Evolutionary conservation across 2,888 invertebrate species (phyloP).

Genomic region (Julus scanicus): DNA sequence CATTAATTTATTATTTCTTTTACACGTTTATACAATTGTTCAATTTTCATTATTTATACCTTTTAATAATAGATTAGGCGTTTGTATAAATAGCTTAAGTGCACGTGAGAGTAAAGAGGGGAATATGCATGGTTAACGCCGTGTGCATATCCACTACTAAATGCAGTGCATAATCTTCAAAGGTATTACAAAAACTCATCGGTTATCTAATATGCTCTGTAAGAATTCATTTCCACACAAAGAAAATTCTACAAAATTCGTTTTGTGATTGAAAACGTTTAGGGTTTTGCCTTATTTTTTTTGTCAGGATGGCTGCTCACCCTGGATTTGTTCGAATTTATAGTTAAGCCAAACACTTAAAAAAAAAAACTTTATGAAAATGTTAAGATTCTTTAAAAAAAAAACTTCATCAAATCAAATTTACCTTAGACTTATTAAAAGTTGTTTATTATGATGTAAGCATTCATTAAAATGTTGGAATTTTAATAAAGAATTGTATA

Average conservation of each 20-base stretch:
- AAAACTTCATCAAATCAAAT: neutral
- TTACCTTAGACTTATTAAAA: too few species aligned
- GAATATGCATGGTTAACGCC: neutral
- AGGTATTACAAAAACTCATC: neutral
- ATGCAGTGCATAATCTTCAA: neutral
- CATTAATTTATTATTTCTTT: slow-evolving; percentile 42
- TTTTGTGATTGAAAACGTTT: too few species aligned
- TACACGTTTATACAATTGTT: slow-evolving; percentile 24
- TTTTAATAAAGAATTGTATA: neutral
- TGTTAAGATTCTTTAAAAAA: neutral
- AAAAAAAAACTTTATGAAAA: too few species aligned
- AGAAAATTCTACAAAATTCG: neutral
- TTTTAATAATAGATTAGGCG: slow-evolving; percentile 10
- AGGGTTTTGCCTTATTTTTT: too few species aligned
- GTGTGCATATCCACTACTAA: neutral
- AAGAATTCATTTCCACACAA: neutral
- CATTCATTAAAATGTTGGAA: neutral
- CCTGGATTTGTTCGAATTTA: too few species aligned
- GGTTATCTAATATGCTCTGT: neutral
- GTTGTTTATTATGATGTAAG: neutral
- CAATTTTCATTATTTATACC: slow-evolving; percentile 38
- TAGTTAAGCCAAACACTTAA: too few species aligned
- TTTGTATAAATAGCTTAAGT: neutral
- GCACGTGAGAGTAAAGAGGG: neutral
- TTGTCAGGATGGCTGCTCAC: too few species aligned